Percentiles rank a stretch among this genome's conserved stretches.
phyloP scores from a whole-genome alignment of 2,797 vertebrate genomes.

The Tapirus indicus region DNA sequence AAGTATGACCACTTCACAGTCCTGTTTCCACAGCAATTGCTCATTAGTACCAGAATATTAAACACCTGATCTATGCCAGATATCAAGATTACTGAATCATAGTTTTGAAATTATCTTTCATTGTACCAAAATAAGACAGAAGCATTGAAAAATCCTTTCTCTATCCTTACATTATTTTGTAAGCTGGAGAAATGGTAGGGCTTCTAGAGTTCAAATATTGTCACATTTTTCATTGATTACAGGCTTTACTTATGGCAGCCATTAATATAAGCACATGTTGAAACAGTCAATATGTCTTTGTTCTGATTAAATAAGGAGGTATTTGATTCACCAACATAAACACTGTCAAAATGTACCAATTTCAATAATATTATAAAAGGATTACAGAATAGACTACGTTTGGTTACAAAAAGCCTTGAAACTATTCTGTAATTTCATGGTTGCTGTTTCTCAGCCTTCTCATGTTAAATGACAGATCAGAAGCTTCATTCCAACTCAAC shows the following conservation, averaged over 20 bases:
- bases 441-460: background rate
- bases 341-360: background rate
- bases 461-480: background rate
- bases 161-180: background rate
- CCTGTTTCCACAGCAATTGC: background rate
- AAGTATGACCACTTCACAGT: background rate
- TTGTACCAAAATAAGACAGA: constrained; percentile 17
- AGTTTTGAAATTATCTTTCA: constrained; percentile 20
- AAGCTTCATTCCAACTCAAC: constrained; percentile 13
- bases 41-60: background rate
- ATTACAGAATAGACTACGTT: background rate
- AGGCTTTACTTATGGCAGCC: background rate
- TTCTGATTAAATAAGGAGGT: constrained; percentile 15
- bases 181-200: background rate
- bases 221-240: background rate
- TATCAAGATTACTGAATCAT: constrained; percentile 7
- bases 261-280: background rate
- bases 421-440: background rate
- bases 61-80: background rate
- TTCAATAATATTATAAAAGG: background rate
- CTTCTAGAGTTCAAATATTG: background rate
- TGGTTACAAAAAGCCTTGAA: background rate
- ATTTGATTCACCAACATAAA: constrained; percentile 14
- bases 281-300: constrained; percentile 3
- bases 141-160: background rate